phyloP scores from a whole-genome alignment of 2,888 invertebrate species.

The Nomada hirtipes region DNA sequence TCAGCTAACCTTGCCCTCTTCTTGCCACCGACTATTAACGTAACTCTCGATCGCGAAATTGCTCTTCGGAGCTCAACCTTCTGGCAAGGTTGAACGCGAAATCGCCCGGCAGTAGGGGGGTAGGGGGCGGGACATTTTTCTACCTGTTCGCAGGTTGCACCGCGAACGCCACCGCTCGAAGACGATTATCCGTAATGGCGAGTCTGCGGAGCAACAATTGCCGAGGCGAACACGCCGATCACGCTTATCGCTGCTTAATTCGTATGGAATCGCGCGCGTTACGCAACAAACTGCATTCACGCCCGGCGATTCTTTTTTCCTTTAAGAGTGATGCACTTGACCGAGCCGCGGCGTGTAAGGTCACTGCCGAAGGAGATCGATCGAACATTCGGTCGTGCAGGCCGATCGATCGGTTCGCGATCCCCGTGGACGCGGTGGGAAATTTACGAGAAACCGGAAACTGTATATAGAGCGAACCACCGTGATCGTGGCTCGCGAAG shows the following conservation, averaged over 20 bases:
- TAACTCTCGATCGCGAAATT: conserved; percentile 13
- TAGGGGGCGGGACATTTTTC: conserved; percentile 4
- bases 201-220: conserved; percentile 39
- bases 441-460: conserved; percentile 22
- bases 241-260: conserved; percentile 54
- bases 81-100: conserved; percentile 17
- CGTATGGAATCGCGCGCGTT: conserved; percentile 43
- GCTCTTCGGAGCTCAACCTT: background rate
- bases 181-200: conserved; percentile 46
- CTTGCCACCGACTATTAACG: conserved; percentile 8
- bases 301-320: conserved; percentile 12
- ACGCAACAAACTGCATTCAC: conserved; percentile 28
- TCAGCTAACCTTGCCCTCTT: background rate
- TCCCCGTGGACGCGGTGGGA: background rate
- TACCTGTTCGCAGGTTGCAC: background rate
- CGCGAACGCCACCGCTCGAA: background rate
- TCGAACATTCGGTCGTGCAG: conserved; percentile 39
- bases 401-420: conserved; percentile 8
- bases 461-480: conserved; percentile 1
- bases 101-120: conserved; percentile 10
- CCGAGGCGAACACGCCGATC: conserved; percentile 40
- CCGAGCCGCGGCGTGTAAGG: conserved; percentile 28
- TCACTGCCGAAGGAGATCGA: conserved; percentile 58
- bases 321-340: background rate
- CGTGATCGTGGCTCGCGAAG: background rate